Conservation (phyloP, 2,888 invertebrate genomes). For the Eupithecia insigniata region DNA sequence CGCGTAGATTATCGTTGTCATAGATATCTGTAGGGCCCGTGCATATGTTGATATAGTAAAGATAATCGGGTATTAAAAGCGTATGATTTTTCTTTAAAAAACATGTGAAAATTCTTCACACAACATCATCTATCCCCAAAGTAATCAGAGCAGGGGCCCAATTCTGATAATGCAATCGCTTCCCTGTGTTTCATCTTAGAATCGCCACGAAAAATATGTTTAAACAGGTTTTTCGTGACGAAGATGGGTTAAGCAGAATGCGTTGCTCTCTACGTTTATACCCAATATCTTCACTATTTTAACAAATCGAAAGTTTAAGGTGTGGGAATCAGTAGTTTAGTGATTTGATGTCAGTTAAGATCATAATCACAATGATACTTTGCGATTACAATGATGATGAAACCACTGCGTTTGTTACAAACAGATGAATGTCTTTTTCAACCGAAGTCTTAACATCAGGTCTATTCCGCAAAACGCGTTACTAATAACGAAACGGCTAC, state of each 20-base stretch:
- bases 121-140: not conserved
- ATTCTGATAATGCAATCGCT: not conserved
- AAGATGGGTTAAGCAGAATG: not conserved
- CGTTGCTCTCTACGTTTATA: not conserved
- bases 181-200: not conserved
- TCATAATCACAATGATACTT: too few species aligned
- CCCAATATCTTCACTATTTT: not conserved
- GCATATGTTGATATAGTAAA: not conserved
- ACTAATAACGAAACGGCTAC: not conserved
- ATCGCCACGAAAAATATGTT: not conserved
- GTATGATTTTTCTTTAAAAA: not conserved
- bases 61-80: not conserved
- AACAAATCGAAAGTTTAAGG: not conserved
- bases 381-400: not conserved
- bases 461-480: not conserved
- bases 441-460: not conserved
- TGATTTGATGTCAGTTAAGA: not conserved
- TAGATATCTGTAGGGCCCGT: not conserved
- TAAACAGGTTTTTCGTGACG: not conserved
- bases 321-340: constrained; percentile 1
- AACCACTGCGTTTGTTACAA: not conserved
- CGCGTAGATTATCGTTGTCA: not conserved
- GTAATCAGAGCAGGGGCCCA: too few species aligned
- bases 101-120: not conserved
- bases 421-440: not conserved